phyloP scores from a whole-genome alignment of 2,888 invertebrate genomes.

The Sturmia bella region DNA sequence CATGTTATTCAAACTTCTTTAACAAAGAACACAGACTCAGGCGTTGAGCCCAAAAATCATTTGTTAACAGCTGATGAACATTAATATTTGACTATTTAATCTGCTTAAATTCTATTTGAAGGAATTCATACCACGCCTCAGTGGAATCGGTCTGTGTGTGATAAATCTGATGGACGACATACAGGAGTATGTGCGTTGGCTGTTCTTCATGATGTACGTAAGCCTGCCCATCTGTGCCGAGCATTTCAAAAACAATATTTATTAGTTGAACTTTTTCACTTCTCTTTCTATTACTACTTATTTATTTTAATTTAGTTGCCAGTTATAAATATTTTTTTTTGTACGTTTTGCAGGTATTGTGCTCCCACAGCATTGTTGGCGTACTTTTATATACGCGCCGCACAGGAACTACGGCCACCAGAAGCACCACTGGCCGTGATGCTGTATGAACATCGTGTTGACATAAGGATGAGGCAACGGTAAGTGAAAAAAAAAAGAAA shows the following conservation, averaged over 20 bases:
- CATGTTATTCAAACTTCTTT: no score
- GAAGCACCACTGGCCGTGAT: conserved; percentile 84
- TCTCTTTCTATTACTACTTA: background rate
- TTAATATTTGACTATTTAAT: no score
- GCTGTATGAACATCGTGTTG: conserved; percentile 83
- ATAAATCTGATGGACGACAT: conserved; percentile 86
- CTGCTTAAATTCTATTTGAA: conserved; percentile 76
- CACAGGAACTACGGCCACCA: conserved; percentile 84
- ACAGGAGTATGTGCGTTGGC: conserved; percentile 86
- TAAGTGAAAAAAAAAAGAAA: conserved; percentile 68
- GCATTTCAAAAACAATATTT: background rate
- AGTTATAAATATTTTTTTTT: background rate
- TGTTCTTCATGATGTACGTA: conserved; percentile 86
- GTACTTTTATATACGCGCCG: conserved; percentile 86
- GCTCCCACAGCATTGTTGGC: conserved; percentile 83
- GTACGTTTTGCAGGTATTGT: conserved; percentile 79
- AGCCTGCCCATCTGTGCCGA: conserved; percentile 29
- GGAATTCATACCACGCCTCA: conserved; percentile 83
- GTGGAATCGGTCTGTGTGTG: conserved; percentile 85
- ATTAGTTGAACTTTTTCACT: background rate
- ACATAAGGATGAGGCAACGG: conserved; percentile 80
- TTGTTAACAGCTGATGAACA: no score
- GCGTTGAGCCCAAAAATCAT: no score
- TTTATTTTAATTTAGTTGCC: background rate
- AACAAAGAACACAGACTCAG: no score